Evolutionary conservation across 2,888 invertebrate species (phyloP).

Genomic region (Eurytoma californica): DNA sequence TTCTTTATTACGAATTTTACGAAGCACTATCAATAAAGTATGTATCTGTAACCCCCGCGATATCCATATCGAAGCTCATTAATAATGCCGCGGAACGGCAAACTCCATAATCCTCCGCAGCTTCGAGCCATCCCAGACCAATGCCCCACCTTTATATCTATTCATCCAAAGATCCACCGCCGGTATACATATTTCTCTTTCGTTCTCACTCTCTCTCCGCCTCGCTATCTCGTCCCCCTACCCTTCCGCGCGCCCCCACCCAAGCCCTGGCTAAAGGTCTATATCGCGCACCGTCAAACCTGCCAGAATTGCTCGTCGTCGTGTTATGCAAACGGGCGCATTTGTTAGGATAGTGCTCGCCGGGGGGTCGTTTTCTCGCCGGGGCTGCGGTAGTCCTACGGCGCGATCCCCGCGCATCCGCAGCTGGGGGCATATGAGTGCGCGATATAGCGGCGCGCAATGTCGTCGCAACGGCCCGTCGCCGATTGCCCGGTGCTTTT

Average conservation of each 20-base stretch:
- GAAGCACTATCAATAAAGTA: too few species aligned
- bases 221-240: constrained; percentile 46
- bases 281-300: constrained; percentile 75
- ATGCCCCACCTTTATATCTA: constrained; percentile 42
- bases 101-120: too few species aligned
- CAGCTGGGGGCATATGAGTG: constrained; percentile 1
- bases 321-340: constrained; percentile 75
- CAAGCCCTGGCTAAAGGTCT: constrained; percentile 68
- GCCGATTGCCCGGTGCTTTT: constrained; percentile 53
- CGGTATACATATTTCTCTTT: constrained; percentile 21
- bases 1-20: too few species aligned
- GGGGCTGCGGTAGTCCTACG: constrained; percentile 27
- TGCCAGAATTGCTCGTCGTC: constrained; percentile 75
- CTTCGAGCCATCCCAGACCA: constrained; percentile 11
- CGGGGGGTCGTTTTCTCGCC: constrained; percentile 69
- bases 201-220: constrained; percentile 34
- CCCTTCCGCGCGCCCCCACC: constrained; percentile 28
- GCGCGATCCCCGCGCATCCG: neutral
- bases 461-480: constrained; percentile 52
- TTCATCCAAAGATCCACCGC: constrained; percentile 38
- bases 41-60: too few species aligned
- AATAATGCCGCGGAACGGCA: too few species aligned
- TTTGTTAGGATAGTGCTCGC: constrained; percentile 74
- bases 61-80: too few species aligned
- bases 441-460: constrained; percentile 59